A percentile compares a stretch with the other conserved stretches of the same genome.
Evolutionary conservation across 2,797 vertebrate genomes (phyloP).

Genomic region (Rousettus madagascariensis): DNA sequence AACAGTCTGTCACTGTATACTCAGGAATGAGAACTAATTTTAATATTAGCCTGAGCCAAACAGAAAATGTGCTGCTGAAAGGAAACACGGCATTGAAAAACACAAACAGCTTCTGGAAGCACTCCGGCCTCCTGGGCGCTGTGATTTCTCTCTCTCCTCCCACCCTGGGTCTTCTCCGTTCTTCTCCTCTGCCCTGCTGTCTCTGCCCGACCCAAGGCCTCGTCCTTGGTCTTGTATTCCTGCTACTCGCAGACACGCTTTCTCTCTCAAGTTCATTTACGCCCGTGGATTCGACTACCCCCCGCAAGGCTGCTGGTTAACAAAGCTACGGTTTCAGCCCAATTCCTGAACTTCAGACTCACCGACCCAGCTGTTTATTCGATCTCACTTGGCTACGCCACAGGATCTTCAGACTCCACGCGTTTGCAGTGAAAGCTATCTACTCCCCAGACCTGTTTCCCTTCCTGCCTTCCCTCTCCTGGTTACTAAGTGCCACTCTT

Average conservation of each 20-base stretch:
- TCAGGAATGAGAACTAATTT: slow-evolving; percentile 43
- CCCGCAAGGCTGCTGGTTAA: not conserved
- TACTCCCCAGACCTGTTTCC: not conserved
- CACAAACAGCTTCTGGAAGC: slow-evolving; percentile 21
- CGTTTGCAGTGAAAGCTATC: not conserved
- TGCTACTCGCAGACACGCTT: not conserved
- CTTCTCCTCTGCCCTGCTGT: not conserved
- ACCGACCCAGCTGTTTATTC: not conserved
- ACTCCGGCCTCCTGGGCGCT: not conserved
- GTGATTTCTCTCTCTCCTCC: not conserved
- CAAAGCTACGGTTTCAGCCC: not conserved
- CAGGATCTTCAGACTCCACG: not conserved
- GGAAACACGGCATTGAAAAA: slow-evolving; percentile 19
- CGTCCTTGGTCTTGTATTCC: not conserved
- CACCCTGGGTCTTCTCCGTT: not conserved
- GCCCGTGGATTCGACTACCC: not conserved
- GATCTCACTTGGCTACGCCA: not conserved
- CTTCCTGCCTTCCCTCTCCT: not conserved
- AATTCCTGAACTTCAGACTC: not conserved
- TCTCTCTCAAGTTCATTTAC: not conserved
- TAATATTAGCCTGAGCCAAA: slow-evolving; percentile 43
- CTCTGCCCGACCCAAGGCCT: not conserved
- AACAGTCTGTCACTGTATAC: slow-evolving; percentile 17
- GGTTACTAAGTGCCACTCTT: not conserved
- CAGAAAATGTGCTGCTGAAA: slow-evolving; percentile 7